Base-by-base conservation (phyloP, 1,140 invertebrate species). In the Nasonia giraulti region DNA sequence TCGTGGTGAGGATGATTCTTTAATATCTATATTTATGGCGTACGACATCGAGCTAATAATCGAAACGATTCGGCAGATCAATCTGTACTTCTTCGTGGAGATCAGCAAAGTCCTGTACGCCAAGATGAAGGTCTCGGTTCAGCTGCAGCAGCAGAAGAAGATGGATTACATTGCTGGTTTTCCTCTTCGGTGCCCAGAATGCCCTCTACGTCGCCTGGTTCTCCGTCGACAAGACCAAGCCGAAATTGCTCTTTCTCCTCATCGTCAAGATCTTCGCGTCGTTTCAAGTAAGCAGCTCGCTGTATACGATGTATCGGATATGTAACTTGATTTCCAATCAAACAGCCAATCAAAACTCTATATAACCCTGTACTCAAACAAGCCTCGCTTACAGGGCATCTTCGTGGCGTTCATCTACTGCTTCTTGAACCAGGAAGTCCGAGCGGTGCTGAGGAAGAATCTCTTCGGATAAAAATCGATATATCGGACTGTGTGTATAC, bases 201-300 rank as follows among this genome's bases (percentile, higher is more conserved):
- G 10, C 12, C 20, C 75, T 77, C 5, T 77, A 47, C 75, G 40
- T 37, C 75, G 20, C 14, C 4, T 50, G 75, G 75, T 77, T 47
- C 23, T 77, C 27, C 75, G 44, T 77, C 14, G 40, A 50, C 20
- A 77, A 31, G 75, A 47, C 40, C 11, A 77, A 77, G 20, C 17
- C 75, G 12, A 77, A 44, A 47, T 47, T 77, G 12, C 11, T 77
- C 11, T 50, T 47, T 33, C 17, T 50, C 6, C 23, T 62, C 7
- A 33, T 66, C 17, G 66, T 79, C 5, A 79, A 79, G 17, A 27
- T 79, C 7, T 62, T 33, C n/a, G 31, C 75, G 27, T 77, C 75
- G n/a, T 77, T 77, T 37, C 75, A 77, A 50, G 75, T 77, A 77
- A 75, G 73, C 27, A 27, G 27, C 27, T 27, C 27, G 27, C 27